Percentiles rank a stretch among this genome's conserved stretches.
Evolutionary conservation across 2,797 vertebrate species (phyloP).

Genomic region (Sparus aurata): DNA sequence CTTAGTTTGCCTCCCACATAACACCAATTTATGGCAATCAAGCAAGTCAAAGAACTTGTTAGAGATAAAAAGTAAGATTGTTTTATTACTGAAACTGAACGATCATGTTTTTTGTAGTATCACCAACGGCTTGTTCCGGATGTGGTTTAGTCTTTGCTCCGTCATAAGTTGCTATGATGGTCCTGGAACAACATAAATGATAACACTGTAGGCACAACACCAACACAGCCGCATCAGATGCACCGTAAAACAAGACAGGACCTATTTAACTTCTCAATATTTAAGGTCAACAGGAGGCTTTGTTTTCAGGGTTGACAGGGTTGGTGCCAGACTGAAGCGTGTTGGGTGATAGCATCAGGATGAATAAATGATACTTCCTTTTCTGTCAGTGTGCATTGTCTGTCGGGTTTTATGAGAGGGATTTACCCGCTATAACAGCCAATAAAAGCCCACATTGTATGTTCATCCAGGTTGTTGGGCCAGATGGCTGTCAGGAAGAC

Average conservation of each 20-base stretch:
- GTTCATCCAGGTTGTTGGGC: slow-evolving; percentile 20
- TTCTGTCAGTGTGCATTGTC: neutral
- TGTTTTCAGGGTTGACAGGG: neutral
- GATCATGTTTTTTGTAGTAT: too few relatives aligned
- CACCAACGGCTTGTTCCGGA: too few relatives aligned
- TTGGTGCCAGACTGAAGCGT: slow-evolving; percentile 6
- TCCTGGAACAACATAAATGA: too few relatives aligned
- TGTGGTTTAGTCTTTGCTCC: too few relatives aligned
- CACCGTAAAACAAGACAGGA: neutral
- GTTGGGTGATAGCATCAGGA: neutral
- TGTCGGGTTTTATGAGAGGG: slow-evolving; percentile 17
- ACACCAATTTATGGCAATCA: too few relatives aligned
- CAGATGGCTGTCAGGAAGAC: slow-evolving; percentile 66
- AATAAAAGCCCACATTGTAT: slow-evolving; percentile 23
- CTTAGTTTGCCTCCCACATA: too few relatives aligned
- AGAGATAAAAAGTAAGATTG: neutral
- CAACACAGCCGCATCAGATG: too few relatives aligned
- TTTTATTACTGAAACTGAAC: too few relatives aligned
- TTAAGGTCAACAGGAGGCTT: neutral
- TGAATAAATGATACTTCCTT: neutral
- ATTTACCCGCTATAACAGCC: slow-evolving; percentile 2
- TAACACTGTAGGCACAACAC: too few relatives aligned
- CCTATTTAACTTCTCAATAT: neutral
- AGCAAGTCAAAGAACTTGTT: neutral
- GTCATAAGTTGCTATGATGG: too few relatives aligned